Evolutionary conservation across 1,140 invertebrate species (phyloP).

Genomic region (Harpegnathos saltator): DNA sequence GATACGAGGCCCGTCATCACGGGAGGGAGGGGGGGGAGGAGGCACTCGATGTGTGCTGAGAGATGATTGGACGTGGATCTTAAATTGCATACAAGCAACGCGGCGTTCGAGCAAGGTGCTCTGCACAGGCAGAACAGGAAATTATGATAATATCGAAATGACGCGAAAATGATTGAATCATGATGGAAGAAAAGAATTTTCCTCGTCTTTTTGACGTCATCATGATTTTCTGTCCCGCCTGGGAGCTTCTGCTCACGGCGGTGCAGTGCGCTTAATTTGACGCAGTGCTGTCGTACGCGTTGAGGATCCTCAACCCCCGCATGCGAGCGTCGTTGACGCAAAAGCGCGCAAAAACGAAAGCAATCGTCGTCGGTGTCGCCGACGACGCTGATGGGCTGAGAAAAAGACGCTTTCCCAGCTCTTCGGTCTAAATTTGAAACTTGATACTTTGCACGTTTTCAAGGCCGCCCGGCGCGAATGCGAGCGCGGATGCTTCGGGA

Average conservation of each 20-base stretch:
- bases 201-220: no score
- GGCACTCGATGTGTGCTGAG: no score
- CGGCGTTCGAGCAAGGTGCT: no score
- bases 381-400: not conserved
- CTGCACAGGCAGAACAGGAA: no score
- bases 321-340: not conserved
- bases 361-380: not conserved
- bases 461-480: not conserved
- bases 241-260: no score
- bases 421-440: not conserved
- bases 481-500: not conserved
- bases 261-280: not conserved
- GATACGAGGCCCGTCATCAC: not conserved
- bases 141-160: no score
- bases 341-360: not conserved
- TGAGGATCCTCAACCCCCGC: not conserved
- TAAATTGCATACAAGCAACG: no score
- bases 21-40: no score
- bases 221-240: no score
- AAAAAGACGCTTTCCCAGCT: not conserved
- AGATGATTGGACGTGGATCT: no score
- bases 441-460: not conserved
- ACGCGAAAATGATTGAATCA: no score
- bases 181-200: no score
- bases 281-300: not conserved